A percentile compares a stretch with the other conserved stretches of the same genome.
These are phyloP conservation scores for Pelvicachromis taeniatus DNA, from an alignment of 2,113 vertebrate genomes.

Conservation along the genomic window DNA sequence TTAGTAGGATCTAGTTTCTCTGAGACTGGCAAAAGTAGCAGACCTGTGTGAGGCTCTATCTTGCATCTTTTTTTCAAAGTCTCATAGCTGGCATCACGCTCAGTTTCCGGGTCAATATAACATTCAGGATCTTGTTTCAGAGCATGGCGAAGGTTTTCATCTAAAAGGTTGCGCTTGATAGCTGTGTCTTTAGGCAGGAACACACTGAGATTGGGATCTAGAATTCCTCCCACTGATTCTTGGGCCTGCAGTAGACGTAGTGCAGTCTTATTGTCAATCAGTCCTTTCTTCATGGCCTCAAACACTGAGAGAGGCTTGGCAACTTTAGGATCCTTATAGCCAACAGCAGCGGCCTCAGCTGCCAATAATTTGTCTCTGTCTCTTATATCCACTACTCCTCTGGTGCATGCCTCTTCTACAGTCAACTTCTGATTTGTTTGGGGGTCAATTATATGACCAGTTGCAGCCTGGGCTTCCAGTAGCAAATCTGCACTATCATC, in stretches of 20 bases:
- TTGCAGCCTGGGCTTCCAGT: constrained; percentile 91
- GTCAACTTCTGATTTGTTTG: constrained; percentile 80
- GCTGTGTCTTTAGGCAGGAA: constrained; percentile 86
- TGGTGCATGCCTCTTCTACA: constrained; percentile 81
- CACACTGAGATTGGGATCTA: constrained; percentile 89
- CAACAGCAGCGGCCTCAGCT: constrained; percentile 86
- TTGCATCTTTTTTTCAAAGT: constrained; percentile 82
- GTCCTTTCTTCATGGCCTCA: constrained; percentile 86
- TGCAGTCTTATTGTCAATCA: constrained; percentile 78
- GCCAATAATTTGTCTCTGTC: constrained; percentile 82
- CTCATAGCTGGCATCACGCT: constrained; percentile 77
- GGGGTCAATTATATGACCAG: constrained; percentile 88
- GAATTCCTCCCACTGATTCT: constrained; percentile 85
- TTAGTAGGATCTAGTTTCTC: constrained; percentile 77
- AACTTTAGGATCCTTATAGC: constrained; percentile 82
- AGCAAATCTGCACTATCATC: constrained; percentile 81
- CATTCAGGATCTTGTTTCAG: constrained; percentile 80
- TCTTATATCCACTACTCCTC: constrained; percentile 82
- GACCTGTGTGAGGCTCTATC: constrained; percentile 82
- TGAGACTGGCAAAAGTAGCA: constrained; percentile 81
- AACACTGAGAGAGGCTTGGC: constrained; percentile 80
- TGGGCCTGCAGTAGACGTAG: constrained; percentile 89
- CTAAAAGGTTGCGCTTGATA: constrained; percentile 82
- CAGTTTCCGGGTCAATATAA: constrained; percentile 84
- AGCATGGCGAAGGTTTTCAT: constrained; percentile 78